Evolutionary conservation across 2,888 invertebrate genomes (phyloP).

Genomic region (Heliconius hortense): DNA sequence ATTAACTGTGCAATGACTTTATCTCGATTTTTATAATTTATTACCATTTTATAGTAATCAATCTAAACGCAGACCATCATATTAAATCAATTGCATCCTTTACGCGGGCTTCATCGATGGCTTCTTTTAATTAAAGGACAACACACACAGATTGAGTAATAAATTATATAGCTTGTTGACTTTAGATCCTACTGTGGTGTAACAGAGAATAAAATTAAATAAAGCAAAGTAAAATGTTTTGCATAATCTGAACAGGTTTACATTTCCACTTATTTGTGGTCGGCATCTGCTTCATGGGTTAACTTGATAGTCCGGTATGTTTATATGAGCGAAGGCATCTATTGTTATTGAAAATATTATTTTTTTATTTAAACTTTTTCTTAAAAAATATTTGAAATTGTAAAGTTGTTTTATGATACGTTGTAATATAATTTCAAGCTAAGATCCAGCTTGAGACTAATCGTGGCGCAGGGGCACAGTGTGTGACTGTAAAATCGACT

Average conservation of each 20-base stretch:
- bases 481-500: too few species aligned
- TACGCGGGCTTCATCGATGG: constrained; percentile 68
- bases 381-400: too few species aligned
- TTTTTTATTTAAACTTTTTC: background rate
- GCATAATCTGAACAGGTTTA: constrained; percentile 23
- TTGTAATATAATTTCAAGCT: too few species aligned
- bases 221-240: background rate
- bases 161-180: constrained; percentile 15
- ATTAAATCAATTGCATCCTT: constrained; percentile 52
- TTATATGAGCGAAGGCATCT: background rate
- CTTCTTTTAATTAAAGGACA: constrained; percentile 74
- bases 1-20: background rate
- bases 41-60: constrained; percentile 4
- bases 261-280: constrained; percentile 19
- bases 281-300: constrained; percentile 26
- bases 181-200: constrained; percentile 15
- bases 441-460: too few species aligned
- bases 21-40: constrained; percentile 10
- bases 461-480: too few species aligned
- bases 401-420: too few species aligned
- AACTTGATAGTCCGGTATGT: constrained; percentile 15
- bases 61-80: constrained; percentile 22
- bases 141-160: constrained; percentile 50
- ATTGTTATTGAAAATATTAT: background rate
- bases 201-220: constrained; percentile 4